These are phyloP conservation scores for Microtus pennsylvanicus DNA, from an alignment of 2,113 vertebrate genomes.

Conservation along the genomic window DNA sequence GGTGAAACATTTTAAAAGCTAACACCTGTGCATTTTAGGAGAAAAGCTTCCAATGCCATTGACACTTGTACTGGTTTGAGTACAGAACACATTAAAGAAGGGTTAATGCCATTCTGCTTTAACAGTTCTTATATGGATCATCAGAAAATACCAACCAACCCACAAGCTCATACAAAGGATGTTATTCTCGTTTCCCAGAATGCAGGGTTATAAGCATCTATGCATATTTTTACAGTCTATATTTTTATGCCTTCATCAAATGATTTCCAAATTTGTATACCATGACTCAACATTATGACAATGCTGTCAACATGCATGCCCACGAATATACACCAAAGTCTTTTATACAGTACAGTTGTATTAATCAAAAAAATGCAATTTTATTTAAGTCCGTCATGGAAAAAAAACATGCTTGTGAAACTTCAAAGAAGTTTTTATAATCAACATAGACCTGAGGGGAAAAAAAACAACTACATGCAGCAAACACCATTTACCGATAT, in stretches of 20 bases:
- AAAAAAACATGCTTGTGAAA: constrained; percentile 24
- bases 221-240: not conserved
- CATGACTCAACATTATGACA: not conserved
- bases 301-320: accelerated
- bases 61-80: not conserved
- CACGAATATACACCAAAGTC: accelerated
- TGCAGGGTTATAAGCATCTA: not conserved
- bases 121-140: not conserved
- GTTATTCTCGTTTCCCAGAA: not conserved
- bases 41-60: not conserved
- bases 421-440: constrained; percentile 52
- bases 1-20: not conserved
- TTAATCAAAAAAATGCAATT: not conserved
- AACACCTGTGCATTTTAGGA: not conserved
- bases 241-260: not conserved
- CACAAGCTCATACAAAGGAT: not conserved
- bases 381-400: not conserved
- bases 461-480: constrained; percentile 22
- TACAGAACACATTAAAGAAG: not conserved
- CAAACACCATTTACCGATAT: accelerated
- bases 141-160: not conserved
- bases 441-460: not conserved
- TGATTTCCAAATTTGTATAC: not conserved
- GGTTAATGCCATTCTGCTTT: not conserved
- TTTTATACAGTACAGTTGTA: not conserved